Conservation (phyloP, 2,113 vertebrate genomes). For the Actinemys pallida region DNA sequence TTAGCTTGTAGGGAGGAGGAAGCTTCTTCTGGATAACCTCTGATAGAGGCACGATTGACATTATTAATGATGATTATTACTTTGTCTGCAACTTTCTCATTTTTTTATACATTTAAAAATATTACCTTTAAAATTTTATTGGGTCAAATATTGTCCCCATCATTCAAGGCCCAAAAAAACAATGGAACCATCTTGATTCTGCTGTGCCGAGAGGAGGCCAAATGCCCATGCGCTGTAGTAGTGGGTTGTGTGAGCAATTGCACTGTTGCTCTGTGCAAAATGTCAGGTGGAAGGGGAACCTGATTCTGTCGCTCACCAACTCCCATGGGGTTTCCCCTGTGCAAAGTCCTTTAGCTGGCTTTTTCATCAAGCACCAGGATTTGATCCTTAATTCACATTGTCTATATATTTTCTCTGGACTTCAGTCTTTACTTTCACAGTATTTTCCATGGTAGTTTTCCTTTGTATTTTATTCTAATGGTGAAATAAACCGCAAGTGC, state of each 20-base stretch:
- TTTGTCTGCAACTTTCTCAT: background rate
- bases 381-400: background rate
- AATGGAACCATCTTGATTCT: background rate
- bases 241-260: background rate
- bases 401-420: accelerated
- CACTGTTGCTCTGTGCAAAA: background rate
- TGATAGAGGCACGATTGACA: background rate
- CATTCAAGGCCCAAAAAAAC: background rate
- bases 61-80: background rate
- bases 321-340: background rate
- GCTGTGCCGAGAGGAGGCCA: background rate
- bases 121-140: background rate
- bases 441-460: background rate
- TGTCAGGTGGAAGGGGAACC: background rate
- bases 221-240: background rate
- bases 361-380: background rate
- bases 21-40: background rate
- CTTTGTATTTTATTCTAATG: background rate
- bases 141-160: background rate
- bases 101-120: accelerated
- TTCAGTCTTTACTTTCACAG: slow-evolving; percentile 8
- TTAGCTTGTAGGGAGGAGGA: background rate
- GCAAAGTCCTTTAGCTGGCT: background rate
- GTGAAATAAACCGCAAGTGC: background rate
- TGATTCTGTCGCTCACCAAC: background rate